Evolutionary conservation across 2,888 invertebrate species (phyloP).

Genomic region (Hyles lineata): DNA sequence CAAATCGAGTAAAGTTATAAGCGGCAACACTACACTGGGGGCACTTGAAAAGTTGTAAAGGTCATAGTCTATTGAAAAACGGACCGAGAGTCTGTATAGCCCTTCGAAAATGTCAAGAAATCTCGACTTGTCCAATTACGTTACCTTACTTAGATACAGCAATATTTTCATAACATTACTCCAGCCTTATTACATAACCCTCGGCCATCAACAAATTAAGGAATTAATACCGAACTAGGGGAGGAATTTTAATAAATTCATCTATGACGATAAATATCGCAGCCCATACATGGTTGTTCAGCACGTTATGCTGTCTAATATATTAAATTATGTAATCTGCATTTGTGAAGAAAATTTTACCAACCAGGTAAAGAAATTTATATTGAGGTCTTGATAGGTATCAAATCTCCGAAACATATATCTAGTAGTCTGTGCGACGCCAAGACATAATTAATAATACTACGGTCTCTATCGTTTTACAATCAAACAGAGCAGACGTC

Average conservation of each 20-base stretch:
- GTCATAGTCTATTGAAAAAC: not conserved
- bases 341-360: no score
- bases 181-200: not conserved
- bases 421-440: not conserved
- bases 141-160: constrained; percentile 4
- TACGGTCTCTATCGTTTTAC: no score
- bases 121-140: constrained; percentile 33
- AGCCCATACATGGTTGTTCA: no score
- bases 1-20: no score
- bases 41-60: not conserved
- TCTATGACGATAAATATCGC: not conserved
- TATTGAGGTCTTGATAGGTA: no score
- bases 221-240: not conserved
- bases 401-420: not conserved
- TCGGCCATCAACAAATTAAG: not conserved
- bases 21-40: not conserved
- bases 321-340: no score
- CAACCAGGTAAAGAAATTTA: no score
- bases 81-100: not conserved
- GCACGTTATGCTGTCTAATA: no score
- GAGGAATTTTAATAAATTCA: not conserved
- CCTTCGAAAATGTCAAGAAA: constrained; percentile 26
- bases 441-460: no score
- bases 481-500: no score
- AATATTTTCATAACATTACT: not conserved